These are phyloP conservation scores for Pandemis heparana DNA, from an alignment of 2,888 invertebrate species.

Conservation along the genomic window DNA sequence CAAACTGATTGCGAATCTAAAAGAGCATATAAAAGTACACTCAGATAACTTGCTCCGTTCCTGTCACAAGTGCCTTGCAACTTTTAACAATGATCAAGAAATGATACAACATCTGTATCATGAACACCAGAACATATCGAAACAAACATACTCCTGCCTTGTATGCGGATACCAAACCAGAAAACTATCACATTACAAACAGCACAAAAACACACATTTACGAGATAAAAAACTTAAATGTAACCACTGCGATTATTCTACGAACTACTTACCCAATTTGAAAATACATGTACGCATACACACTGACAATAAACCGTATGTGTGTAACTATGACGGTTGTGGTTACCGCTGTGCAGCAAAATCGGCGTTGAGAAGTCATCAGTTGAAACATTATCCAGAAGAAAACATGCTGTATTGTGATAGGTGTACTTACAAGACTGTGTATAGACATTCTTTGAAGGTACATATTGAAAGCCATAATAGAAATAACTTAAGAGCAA, in stretches of 20 bases:
- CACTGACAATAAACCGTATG: slow-evolving; percentile 50
- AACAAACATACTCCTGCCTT: slow-evolving; percentile 46
- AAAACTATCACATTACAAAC: slow-evolving; percentile 54
- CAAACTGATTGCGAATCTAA: slow-evolving; percentile 45
- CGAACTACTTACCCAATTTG: slow-evolving; percentile 57
- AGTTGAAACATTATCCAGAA: slow-evolving; percentile 56
- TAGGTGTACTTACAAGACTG: slow-evolving; percentile 62
- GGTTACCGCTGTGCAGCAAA: slow-evolving; percentile 50
- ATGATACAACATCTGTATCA: slow-evolving; percentile 48
- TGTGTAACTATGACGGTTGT: slow-evolving; percentile 51
- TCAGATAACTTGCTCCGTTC: slow-evolving; percentile 46
- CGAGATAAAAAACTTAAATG: slow-evolving; percentile 50
- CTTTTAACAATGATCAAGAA: slow-evolving; percentile 46
- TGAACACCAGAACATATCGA: slow-evolving; percentile 46
- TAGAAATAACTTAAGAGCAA: slow-evolving; percentile 50
- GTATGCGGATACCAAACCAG: slow-evolving; percentile 56
- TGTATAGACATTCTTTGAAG: slow-evolving; percentile 60
- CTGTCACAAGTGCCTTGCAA: slow-evolving; percentile 53
- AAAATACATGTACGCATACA: slow-evolving; percentile 59
- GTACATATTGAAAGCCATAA: slow-evolving; percentile 59
- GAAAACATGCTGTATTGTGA: slow-evolving; percentile 62
- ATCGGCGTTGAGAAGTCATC: slow-evolving; percentile 59
- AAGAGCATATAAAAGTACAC: slow-evolving; percentile 47
- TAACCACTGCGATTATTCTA: slow-evolving; percentile 53
- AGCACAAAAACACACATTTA: slow-evolving; percentile 54